Evolutionary conservation across 2,113 vertebrate species (phyloP), one percentile per base, ranked within the genome.

Genomic region (Falcunculus frontatus): DNA sequence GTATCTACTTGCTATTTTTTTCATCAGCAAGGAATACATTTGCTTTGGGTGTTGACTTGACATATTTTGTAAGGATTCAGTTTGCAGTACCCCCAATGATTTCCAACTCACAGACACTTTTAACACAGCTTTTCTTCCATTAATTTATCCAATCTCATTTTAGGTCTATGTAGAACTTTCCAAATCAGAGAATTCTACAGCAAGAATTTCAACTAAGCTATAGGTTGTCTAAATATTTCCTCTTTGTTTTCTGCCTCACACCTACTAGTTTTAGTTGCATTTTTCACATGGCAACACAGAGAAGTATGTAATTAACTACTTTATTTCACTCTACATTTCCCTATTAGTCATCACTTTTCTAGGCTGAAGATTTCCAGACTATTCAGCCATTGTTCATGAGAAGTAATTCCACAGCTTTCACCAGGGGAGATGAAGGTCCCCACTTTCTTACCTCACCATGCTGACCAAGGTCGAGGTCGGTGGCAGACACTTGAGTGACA

Each of bases 401-500:
- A 94, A 87, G 49, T 26, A 52, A 72, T 35, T 63, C 35, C 25
- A 41, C 25, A 80, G 11, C 33, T 74, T 73, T 90, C 55, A 44
- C 26, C n/a, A 89, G 1, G 1, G 15, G n/a, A 88, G 29, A 46
- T 33, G 49, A 49, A 84, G 53, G 42, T 56, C 17, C n/a, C 50
- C 50, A 52, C 29, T 27, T 68, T 23, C 94, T 96, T 62, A 99
- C 98, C 98, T 99, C 98, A 46, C 99, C 99, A 86, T 99, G 99
- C 37, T 97, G 98, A 57, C 98, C 99, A 92, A 98, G 94, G 76
- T 99, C 99, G 1, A 98, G 97, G 95, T 99, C 99, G 0, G 98
- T 98, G 77, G 99, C 98, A 70, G 98, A 99, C 37, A 99, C 98
- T 60, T 99, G 99, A 85, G 98, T 81, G 37, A 99, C 98, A 89